Percentiles rank a stretch among this genome's conserved stretches.
Conservation (phyloP, 2,888 invertebrate species). For the Smittia sp. region DNA sequence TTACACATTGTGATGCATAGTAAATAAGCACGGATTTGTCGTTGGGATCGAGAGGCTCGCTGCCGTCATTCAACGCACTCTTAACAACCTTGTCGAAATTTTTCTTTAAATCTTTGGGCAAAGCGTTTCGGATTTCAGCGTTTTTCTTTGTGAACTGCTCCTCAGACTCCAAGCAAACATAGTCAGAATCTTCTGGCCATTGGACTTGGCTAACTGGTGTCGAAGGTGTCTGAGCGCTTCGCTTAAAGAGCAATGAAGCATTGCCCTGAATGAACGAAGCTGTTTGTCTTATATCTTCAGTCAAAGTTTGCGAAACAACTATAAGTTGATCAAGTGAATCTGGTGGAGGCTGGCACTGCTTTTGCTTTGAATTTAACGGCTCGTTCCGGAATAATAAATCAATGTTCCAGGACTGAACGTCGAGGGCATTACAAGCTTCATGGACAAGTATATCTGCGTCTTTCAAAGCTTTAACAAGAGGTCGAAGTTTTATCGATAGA, state of each 20-base stretch:
- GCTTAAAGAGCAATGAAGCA: slow-evolving; percentile 74
- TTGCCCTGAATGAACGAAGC: slow-evolving; percentile 89
- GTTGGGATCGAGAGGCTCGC: slow-evolving; percentile 62
- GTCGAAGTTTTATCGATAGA: slow-evolving; percentile 69
- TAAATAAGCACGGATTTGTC: slow-evolving; percentile 82
- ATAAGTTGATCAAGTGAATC: slow-evolving; percentile 88
- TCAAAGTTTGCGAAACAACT: slow-evolving; percentile 79
- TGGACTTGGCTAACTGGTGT: slow-evolving; percentile 53
- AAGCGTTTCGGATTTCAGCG: slow-evolving; percentile 68
- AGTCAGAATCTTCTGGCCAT: slow-evolving; percentile 85
- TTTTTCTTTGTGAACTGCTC: slow-evolving; percentile 68
- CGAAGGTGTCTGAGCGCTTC: slow-evolving; percentile 51
- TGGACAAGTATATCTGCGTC: slow-evolving; percentile 78
- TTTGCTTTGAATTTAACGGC: slow-evolving; percentile 50
- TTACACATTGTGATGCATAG: slow-evolving; percentile 82
- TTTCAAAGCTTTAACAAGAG: slow-evolving; percentile 74
- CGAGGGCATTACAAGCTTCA: slow-evolving; percentile 71
- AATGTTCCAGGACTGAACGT: slow-evolving; percentile 75
- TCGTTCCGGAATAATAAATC: slow-evolving; percentile 60
- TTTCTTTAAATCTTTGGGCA: slow-evolving; percentile 71
- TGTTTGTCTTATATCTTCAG: slow-evolving; percentile 84
- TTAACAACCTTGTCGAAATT: slow-evolving; percentile 73
- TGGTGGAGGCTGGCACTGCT: slow-evolving; percentile 55
- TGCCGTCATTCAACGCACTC: slow-evolving; percentile 59
- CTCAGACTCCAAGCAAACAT: slow-evolving; percentile 79